phyloP scores from a whole-genome alignment of 2,113 vertebrate genomes.

The Tinamus guttatus region DNA sequence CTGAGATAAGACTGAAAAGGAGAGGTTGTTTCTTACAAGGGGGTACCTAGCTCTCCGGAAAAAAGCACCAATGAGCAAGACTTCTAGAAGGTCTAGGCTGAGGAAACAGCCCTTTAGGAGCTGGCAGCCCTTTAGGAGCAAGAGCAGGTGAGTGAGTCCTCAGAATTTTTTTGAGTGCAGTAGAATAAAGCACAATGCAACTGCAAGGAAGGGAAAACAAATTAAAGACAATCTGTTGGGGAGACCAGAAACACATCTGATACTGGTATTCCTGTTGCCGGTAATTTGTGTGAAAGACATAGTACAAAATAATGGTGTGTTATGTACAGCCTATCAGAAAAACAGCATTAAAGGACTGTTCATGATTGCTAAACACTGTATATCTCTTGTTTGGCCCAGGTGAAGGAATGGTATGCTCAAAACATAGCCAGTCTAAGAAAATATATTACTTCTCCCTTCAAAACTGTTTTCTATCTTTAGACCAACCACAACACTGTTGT shows the following conservation, averaged over 20 bases:
- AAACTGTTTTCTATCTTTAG: neutral
- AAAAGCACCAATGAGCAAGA: neutral
- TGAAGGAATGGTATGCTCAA: neutral
- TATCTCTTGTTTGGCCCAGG: neutral
- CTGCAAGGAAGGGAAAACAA: neutral
- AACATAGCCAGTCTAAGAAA: neutral
- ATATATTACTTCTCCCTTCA: neutral
- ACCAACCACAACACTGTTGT: neutral
- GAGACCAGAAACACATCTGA: neutral
- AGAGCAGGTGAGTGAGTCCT: neutral
- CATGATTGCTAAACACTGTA: conserved; percentile 22
- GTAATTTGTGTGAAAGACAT: neutral
- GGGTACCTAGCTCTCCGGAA: neutral
- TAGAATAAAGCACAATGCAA: neutral
- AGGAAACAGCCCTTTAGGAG: neutral
- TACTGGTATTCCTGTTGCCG: too few relatives aligned
- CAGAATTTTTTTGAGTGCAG: neutral
- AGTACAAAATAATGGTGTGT: fast-evolving
- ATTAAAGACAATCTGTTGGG: neutral
- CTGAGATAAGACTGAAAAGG: neutral
- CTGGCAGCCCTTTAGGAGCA: neutral
- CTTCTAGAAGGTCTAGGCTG: neutral
- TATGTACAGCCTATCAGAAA: neutral
- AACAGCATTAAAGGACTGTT: neutral
- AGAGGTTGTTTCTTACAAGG: fast-evolving